Conservation (phyloP, 2,888 invertebrate genomes). For the Aricia artaxerxes region DNA sequence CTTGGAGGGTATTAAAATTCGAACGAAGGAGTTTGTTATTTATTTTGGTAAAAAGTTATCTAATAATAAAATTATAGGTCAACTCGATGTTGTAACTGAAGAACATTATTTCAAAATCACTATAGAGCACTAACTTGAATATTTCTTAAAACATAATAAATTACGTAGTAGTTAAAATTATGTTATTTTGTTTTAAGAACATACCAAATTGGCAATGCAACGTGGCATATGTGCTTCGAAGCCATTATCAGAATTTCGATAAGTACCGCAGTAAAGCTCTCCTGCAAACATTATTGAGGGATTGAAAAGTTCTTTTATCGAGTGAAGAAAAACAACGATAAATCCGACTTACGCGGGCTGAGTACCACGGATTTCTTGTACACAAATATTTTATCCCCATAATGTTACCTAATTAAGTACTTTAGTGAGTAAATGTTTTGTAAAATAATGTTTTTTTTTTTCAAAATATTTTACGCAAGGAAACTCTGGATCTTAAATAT, state of each 20-base stretch:
- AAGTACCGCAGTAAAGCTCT: slow-evolving; percentile 55
- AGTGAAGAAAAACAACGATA: slow-evolving; percentile 72
- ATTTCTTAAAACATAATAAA: no score
- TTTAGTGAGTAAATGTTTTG: slow-evolving; percentile 35
- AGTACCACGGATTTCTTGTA: slow-evolving; percentile 43
- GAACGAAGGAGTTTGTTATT: no score
- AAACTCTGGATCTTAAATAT: no score
- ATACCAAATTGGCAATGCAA: background rate
- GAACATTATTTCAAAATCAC: no score
- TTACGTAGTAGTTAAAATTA: no score
- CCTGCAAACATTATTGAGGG: slow-evolving; percentile 65
- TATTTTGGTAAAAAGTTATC: no score
- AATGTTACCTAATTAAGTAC: slow-evolving; percentile 36
- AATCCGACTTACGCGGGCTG: slow-evolving; percentile 65
- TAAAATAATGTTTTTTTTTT: background rate
- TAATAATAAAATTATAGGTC: no score
- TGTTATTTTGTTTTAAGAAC: no score
- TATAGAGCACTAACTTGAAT: no score
- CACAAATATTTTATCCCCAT: slow-evolving; percentile 22
- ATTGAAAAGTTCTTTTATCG: slow-evolving; percentile 62
- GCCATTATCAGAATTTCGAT: slow-evolving; percentile 35
- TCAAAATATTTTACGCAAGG: no score
- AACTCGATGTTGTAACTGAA: no score
- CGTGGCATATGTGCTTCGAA: slow-evolving; percentile 1
- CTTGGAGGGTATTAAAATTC: background rate